Evolutionary conservation across 2,888 invertebrate genomes (phyloP), one percentile per base, ranked within the genome.

Genomic region (Graphium colonna): DNA sequence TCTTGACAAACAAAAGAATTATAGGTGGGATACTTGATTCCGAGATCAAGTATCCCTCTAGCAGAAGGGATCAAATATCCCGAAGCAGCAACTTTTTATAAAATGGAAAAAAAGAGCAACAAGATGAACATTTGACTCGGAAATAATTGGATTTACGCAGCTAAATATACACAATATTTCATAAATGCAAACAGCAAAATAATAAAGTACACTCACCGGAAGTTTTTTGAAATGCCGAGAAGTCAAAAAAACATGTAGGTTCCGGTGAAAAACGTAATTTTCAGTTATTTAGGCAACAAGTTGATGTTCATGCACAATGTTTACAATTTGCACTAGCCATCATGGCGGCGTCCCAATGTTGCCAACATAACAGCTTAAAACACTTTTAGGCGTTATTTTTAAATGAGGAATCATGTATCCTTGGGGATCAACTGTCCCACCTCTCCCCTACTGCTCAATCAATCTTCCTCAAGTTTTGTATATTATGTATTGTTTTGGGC

Each of bases 141-240:
- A 51, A 51, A 51, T 51, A 51, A 51, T 51, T 51, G 51, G 43
- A 51, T 51, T 43, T 51, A 43, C 51, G 21, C 51, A 51, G 51
- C 51, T 51, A 51, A 51, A 51, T 43, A 51, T 43, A 51, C 43
- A 51, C 51, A 51, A 51, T 51, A 51, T 51, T 51, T 43, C 26
- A 43, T 43, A 43, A 43, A 43, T 43, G n/a, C 43, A 43, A 43
- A 43, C 21, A 43, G 21, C n/a, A 51, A 51, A 51, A 51, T 51
- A 43, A 13, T 51, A 51, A 51, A 43, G 51, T 51, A 51, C 51
- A 51, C 51, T 17, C 21, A 51, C 51, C 51, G 16, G 43, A 51
- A 51, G 38, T 36, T 36, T 36, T 36, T 36, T 3, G 36, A 36
- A 36, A 1, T 36, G 36, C 26, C 48, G 48, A 40, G 26, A 18